These are phyloP conservation scores for Ichneumoninae sp. DNA, from an alignment of 2,888 invertebrate genomes.

Conservation along the genomic window DNA sequence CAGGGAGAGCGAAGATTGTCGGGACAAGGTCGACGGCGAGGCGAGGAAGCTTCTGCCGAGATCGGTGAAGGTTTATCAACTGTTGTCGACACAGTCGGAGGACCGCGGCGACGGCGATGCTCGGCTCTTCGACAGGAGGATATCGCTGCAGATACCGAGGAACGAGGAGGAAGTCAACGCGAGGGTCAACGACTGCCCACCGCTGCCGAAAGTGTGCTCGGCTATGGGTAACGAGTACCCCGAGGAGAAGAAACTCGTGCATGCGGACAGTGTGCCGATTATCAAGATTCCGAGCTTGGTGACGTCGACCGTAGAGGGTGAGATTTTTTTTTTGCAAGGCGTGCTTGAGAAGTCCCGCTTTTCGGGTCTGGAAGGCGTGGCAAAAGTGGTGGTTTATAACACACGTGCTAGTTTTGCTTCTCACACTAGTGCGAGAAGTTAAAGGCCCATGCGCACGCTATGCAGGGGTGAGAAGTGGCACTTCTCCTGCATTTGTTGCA, in stretches of 20 bases:
- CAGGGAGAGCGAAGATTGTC: background rate
- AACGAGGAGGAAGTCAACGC: slow-evolving; percentile 62
- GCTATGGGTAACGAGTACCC: background rate
- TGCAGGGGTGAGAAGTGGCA: too few species aligned
- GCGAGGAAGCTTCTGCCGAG: slow-evolving; percentile 68
- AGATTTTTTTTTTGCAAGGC: background rate
- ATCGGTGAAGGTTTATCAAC: slow-evolving; percentile 75
- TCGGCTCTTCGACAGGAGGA: slow-evolving; percentile 72
- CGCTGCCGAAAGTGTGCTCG: background rate
- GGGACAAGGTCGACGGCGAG: background rate
- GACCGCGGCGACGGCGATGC: slow-evolving; percentile 74
- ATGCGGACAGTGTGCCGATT: slow-evolving; percentile 67
- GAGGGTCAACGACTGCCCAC: background rate
- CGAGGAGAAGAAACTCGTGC: slow-evolving; percentile 66
- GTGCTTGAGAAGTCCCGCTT: too few species aligned
- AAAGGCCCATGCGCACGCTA: too few species aligned
- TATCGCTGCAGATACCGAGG: slow-evolving; percentile 74
- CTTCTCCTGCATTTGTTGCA: too few species aligned
- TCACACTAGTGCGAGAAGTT: too few species aligned
- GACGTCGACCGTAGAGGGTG: slow-evolving; percentile 8
- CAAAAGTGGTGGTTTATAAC: too few species aligned
- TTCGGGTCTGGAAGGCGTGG: too few species aligned
- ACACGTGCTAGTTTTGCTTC: too few species aligned
- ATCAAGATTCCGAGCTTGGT: slow-evolving; percentile 59
- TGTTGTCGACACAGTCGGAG: slow-evolving; percentile 78